Base-by-base conservation (phyloP, 2,113 vertebrate species). In the Microcebus lehilahytsara region DNA sequence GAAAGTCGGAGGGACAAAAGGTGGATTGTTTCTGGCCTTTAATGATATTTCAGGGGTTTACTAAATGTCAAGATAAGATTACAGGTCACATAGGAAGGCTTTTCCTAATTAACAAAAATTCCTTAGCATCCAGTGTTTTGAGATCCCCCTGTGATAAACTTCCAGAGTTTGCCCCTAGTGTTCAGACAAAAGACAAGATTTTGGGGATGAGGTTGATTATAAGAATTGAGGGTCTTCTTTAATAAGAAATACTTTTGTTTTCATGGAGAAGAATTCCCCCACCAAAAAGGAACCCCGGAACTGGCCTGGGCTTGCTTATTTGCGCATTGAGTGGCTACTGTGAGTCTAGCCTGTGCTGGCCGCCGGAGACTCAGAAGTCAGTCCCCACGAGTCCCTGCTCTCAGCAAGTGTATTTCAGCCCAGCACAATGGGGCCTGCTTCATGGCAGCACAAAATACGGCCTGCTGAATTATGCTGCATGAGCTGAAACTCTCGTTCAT, bases 161-260 rank as follows among this genome's bases (percentile, higher is more conserved):
- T 77, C 85, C 27, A 69, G 77, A 60, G 34, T 8, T 86, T 84
- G 90, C 75, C 69, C 71, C 56, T 2, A 2, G 34, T 23, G 2
- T 34, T 84, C 64, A n/a, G 62, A 60, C 3, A 77, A 60, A 91
- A 84, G 62, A 10, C 11, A 37, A 86, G 14, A 19, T 58, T 64
- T 71, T 51, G 25, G n/a, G 49, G 77, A 71, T 19, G 62, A 25
- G 49, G 58, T 77, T 67, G 58, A 37, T 77, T 13, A 20, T 56
- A 66, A 77, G 71, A 66, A 30, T 2, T 1, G 60, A 9, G 53
- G 30, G 9, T 66, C 79, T 72, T 60, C 66, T 81, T 40, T 40
- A 90, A 37, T 37, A 86, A 85, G 78, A 49, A 79, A 89, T 19
- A 30, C 42, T 67, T 85, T 87, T 56, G 32, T 79, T 93, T 40